Base-by-base conservation (phyloP, 2,888 invertebrate genomes). In the Rotaria magnacalcarata region DNA sequence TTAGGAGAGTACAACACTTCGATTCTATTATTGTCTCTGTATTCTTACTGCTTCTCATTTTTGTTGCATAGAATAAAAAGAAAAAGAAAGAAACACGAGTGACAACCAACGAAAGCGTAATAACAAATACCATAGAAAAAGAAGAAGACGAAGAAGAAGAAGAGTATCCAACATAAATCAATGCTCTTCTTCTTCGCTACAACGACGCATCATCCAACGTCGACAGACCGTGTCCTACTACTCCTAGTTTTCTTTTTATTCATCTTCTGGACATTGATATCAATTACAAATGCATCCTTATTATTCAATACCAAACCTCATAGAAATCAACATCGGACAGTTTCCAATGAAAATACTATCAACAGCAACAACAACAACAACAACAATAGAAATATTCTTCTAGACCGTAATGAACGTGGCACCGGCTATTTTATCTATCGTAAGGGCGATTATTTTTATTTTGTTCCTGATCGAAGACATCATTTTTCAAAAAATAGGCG, bases 391-490 rank as follows among this genome's bases (percentile, higher is more conserved):
- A 6, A 67, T 67, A 34, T 11, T 16, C 10, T 34, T 16, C 24
- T 67, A 67, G 34, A 41, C 19, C 80, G 80, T 47, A 43, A 80
- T 47, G 24, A 24, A n/a, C 80, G 80, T n/a, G 80, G 47, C 47
- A 80, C 47, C 7, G 80, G 80, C 4, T 80, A n/a, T 47, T 47
- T 80, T 80, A 47, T 80, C 21, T 47, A 47, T 80, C 80, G 80
- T 47, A 47, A 80, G 24, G 80, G 80, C 24, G 47, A 47, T n/a
- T 80, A 80, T n/a, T n/a, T 80, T 14, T 3, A n/a, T 80, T 47
- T 80, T 80, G 16, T 80, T 47, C 80, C 80, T n/a, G 80, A 80
- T 80, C 47, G 47, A 80, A 80, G 47, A 47, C 80, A 80, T 80
- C 47, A 24, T 43, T 47, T 47, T 80, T 47, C 21, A n/a, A 80